Base-by-base conservation (phyloP, 2,888 invertebrate species). In the Vandiemenella viatica region DNA sequence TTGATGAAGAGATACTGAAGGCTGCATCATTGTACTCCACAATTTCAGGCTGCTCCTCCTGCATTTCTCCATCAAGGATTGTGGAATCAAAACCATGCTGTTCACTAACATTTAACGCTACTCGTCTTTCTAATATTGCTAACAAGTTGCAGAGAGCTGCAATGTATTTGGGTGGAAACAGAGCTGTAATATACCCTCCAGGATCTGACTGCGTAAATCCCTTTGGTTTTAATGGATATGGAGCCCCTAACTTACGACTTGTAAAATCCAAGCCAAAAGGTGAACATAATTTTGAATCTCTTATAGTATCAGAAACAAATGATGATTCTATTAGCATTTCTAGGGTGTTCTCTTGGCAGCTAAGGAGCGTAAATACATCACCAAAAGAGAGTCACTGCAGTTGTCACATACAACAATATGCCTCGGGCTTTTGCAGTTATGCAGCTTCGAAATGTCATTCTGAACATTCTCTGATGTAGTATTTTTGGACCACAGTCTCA, bases 101-200 rank as follows among this genome's bases (percentile, higher is more conserved):
- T n/a, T 44, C 37, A 32, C 45, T 51, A 1, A 74, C 70, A 59
- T 83, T 83, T 53, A 79, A 65, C 32, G 77, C 75, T 15, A 79
- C 76, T 65, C 77, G 77, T 57, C 76, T 75, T 57, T 80, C 77
- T 55, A 74, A 70, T 53, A 80, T 74, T 32, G 82, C 81, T 50
- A 86, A 63, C 26, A 80, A 72, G 65, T 87, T 86, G 65, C 88
- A 89, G 55, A 88, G 67, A 18, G 86, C 86, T 17, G 81, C 79
- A 55, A 87, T 67, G 63, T 83, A 82, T 59, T 78, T 78, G 21
- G 73, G 46, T 23, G 55, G 56, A n/a, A 59, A 43, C 10, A 58
- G 43, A 10, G 55, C 55, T n/a, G 53, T 45, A 21, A 58, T 42
- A 49, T 57, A 58, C 18, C 50, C 53, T 13, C 45, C 49, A 13